Evolutionary conservation across 2,888 invertebrate genomes (phyloP).

Genomic region (Aphelenchoides bicaudatus): DNA sequence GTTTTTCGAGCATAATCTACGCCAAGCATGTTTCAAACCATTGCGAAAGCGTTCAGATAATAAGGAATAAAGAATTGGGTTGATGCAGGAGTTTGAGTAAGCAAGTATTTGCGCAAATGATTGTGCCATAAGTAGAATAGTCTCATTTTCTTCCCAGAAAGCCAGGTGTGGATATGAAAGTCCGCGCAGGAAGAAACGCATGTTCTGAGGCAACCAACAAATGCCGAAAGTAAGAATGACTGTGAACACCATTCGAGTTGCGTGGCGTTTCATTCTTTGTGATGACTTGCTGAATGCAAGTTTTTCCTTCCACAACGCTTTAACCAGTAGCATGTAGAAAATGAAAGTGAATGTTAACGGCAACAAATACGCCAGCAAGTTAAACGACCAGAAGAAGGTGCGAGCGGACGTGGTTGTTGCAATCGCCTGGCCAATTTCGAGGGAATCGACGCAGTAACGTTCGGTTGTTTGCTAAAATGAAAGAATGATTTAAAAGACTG

Average conservation of each 20-base stretch:
- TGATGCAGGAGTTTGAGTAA: constrained; percentile 77
- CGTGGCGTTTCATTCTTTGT: constrained; percentile 39
- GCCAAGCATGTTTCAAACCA: background rate
- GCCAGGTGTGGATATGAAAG: constrained; percentile 33
- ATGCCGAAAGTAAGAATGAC: constrained; percentile 74
- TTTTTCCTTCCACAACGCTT: constrained; percentile 70
- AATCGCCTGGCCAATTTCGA: constrained; percentile 29
- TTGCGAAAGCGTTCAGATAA: constrained; percentile 36
- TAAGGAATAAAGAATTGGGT: constrained; percentile 81
- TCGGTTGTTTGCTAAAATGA: constrained; percentile 30
- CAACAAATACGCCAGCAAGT: constrained; percentile 79
- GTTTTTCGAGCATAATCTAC: constrained; percentile 9
- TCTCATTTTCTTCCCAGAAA: constrained; percentile 34
- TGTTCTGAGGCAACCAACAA: constrained; percentile 88
- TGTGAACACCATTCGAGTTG: constrained; percentile 37
- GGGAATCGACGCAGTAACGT: constrained; percentile 43
- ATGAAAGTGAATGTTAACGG: constrained; percentile 79
- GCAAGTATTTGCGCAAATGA: constrained; percentile 60
- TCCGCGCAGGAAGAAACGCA: constrained; percentile 62
- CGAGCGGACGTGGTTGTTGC: constrained; percentile 26
- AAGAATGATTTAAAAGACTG: constrained; percentile 5
- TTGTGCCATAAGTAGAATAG: constrained; percentile 61
- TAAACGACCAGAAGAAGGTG: constrained; percentile 71
- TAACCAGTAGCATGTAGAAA: constrained; percentile 81
- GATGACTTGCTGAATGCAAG: constrained; percentile 34